phyloP scores from a whole-genome alignment of 1,140 invertebrate species.

The Hirudo medicinalis region DNA sequence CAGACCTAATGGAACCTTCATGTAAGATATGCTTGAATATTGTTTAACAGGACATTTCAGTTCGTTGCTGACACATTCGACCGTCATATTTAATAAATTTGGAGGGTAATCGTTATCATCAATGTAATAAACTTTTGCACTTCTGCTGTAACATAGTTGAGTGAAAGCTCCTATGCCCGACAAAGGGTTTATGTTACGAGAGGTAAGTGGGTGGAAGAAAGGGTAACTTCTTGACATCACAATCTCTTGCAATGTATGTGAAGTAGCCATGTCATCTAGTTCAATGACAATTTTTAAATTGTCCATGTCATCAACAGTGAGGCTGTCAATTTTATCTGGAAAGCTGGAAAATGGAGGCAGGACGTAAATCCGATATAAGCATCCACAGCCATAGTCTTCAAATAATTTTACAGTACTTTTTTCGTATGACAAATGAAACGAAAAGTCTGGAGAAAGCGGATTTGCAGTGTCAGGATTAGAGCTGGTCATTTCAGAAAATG shows the following conservation, averaged over 20 bases:
- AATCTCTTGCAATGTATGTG: conserved; percentile 17
- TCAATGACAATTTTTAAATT: conserved; percentile 9
- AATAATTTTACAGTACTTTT: conserved; percentile 16
- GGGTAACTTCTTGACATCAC: conserved; percentile 15
- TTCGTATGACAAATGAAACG: conserved; percentile 21
- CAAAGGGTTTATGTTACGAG: conserved; percentile 14
- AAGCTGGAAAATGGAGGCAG: conserved; percentile 20
- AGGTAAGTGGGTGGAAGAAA: conserved; percentile 21
- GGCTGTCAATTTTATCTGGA: conserved; percentile 5
- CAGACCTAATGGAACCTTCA: conserved; percentile 17
- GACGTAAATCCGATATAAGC: conserved; percentile 20
- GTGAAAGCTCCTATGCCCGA: conserved; percentile 22
- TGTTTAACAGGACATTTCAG: conserved; percentile 18
- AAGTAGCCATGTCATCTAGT: conserved; percentile 14
- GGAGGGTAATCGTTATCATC: conserved; percentile 13
- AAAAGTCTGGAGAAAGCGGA: conserved; percentile 23
- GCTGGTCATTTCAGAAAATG: conserved; percentile 20
- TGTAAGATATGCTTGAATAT: conserved; percentile 19
- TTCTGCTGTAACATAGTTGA: conserved; percentile 18
- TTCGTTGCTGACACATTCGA: conserved; percentile 20
- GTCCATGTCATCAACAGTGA: conserved; percentile 17
- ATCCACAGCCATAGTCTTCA: conserved; percentile 20
- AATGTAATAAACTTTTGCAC: conserved; percentile 15
- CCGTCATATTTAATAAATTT: conserved; percentile 19
- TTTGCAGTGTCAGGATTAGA: conserved; percentile 21